These are phyloP conservation scores for Clarias magur DNA, from an alignment of 2,113 vertebrate species.

Conservation along the genomic window DNA sequence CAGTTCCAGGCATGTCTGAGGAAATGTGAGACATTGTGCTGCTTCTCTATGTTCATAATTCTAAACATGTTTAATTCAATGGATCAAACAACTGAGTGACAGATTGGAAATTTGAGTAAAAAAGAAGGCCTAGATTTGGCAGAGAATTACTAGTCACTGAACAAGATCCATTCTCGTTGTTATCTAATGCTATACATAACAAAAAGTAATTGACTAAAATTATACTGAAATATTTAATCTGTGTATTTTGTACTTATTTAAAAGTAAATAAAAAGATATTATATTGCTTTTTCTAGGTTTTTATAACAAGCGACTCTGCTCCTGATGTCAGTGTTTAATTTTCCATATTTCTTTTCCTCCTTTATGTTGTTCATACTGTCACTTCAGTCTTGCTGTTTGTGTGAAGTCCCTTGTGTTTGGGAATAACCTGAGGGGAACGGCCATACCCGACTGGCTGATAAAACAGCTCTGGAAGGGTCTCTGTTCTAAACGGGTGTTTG, in stretches of 20 bases:
- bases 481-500: slow-evolving; percentile 82
- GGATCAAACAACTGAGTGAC: slow-evolving; percentile 9
- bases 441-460: slow-evolving; percentile 72
- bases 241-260: neutral
- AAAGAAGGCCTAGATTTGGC: neutral
- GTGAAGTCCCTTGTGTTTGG: slow-evolving; percentile 79
- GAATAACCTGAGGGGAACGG: slow-evolving; percentile 73
- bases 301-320: neutral
- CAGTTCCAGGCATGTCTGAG: neutral
- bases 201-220: neutral
- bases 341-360: neutral
- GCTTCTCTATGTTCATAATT: neutral
- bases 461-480: slow-evolving; percentile 84
- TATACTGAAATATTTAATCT: neutral
- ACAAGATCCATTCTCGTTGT: neutral
- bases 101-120: neutral
- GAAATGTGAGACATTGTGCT: neutral
- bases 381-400: slow-evolving; percentile 98
- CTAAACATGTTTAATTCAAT: neutral
- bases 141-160: neutral
- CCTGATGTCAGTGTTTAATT: neutral
- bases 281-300: neutral
- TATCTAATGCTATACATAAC: neutral
- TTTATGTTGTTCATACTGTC: slow-evolving; percentile 79
- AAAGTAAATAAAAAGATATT: neutral